These are phyloP conservation scores for Belgica antarctica DNA, from an alignment of 2,888 invertebrate genomes.

Conservation along the genomic window DNA sequence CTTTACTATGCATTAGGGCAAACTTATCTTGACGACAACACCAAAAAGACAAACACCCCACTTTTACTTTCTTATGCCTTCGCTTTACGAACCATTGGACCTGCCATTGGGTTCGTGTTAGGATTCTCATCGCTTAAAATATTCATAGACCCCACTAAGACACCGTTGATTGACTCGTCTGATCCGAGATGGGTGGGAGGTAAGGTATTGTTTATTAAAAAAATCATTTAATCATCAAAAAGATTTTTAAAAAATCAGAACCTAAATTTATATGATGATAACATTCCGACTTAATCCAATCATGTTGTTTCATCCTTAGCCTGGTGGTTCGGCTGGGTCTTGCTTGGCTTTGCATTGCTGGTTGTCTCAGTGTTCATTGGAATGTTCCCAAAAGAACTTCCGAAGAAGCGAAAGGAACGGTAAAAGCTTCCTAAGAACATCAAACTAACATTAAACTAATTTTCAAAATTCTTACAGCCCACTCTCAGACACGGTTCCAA, in stretches of 20 bases:
- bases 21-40: conserved; percentile 68
- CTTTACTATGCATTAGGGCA: conserved; percentile 66
- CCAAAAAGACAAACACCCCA: conserved; percentile 64
- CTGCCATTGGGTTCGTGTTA: conserved; percentile 61
- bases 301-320: conserved; percentile 57
- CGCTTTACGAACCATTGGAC: conserved; percentile 53
- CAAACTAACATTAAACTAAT: background rate
- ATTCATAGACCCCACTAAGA: conserved; percentile 62
- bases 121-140: conserved; percentile 57
- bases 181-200: conserved; percentile 64
- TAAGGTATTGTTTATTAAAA: no score
- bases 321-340: conserved; percentile 72
- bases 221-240: no score
- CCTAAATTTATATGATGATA: no score
- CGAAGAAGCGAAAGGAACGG: conserved; percentile 49
- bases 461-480: background rate
- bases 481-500: background rate
- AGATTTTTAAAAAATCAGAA: no score
- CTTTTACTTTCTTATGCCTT: conserved; percentile 58
- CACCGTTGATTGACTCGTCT: conserved; percentile 60
- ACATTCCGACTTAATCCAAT: no score
- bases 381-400: conserved; percentile 63
- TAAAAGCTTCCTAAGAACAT: background rate
- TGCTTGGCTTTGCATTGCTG: conserved; percentile 58
- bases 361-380: conserved; percentile 63